Base-by-base conservation (phyloP, 2,888 invertebrate genomes). In the Ferdinandea cuprea region DNA sequence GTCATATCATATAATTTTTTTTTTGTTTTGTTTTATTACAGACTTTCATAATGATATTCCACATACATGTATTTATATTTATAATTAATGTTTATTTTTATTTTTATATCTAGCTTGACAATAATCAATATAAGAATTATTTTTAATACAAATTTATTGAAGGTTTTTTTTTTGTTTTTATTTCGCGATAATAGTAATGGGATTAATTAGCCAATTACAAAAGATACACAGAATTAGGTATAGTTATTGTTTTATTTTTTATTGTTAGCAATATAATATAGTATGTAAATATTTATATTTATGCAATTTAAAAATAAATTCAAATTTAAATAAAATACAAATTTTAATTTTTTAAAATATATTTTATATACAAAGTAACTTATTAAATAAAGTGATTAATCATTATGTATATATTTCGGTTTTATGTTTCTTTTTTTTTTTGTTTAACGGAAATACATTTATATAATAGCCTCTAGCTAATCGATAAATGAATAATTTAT, bases 381-480 rank as follows among this genome's bases (percentile, higher is more conserved):
- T 56, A 63, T 1, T 28, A 35, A 52, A 73, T 58, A 66, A 73
- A 40, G 30, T 56, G 17, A 42, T 58, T 48, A 37, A 32, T 11
- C 2, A 44, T 48, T 58, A 37, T 56, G 35, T 37, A 44, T 56
- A 21, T 44, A 8, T 21, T 35, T 46, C n/a, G n/a, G n/a, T n/a
- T n/a, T n/a, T n/a, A n/a, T n/a, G n/a, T 2, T 17, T 44, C 11
- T 15, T 15, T 37, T 7, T 40, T 37, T 17, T 7, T 15, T 17
- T 44, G 19, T 21, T n/a, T 52, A 52, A 37, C n/a, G n/a, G 35
- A 37, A 40, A 48, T 40, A 13, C 32, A 65, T 52, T 13, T 52
- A 42, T 72, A 68, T 35, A 78, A 61, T 72, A 83, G 71, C 72
- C 77, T 83, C 72, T 83, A 77, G 81, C 77, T 81, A 81, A 77